Base-by-base conservation (phyloP, 2,888 invertebrate species). In the Exocentrus adspersus region DNA sequence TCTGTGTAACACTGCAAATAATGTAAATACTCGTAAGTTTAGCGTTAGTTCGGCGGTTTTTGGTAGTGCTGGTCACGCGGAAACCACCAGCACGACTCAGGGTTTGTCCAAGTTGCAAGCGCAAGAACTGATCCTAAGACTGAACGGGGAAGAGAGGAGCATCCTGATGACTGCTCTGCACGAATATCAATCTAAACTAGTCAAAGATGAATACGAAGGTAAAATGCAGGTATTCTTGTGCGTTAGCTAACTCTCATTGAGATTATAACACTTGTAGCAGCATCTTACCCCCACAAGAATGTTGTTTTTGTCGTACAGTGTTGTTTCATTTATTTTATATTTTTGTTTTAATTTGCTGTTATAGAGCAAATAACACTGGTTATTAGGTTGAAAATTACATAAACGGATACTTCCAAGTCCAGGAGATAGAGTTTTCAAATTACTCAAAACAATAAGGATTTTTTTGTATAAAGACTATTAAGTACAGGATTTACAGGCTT, bases 131-230 rank as follows among this genome's bases (percentile, higher is more conserved):
- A 87, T 92, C 5, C 82, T 90, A 30, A 88, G 89, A 73, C 84
- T 94, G 32, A 92, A 89, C 37, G 86, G 88, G 54, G 90, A 91
- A 53, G 93, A 94, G 79, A 85, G 93, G 53, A 87, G 85, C 71
- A 84, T 90, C 70, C 84, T 94, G 48, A 86, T 89, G 62, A 82
- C 83, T 46, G 92, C 93, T 1, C 81, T 94, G 43, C 88, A 89
- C 71, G 91, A 92, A 79, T 91, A 88, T 77, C 89, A 92, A 76
- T 91, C 93, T 0, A 89, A 90, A 74, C 85, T 88, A 77, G 86
- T 89, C 60, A 93, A 92, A 81, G 91, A 91, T 63, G 89, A 89
- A 77, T 93, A 89, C 78, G 92, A 92, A 88, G 92, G 93, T 92
- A 85, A 72, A 60, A 68, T 61, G 52, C 59, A 68, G 82, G 79